Conservation (phyloP, 2,113 vertebrate species). For the Sula dactylatra region DNA sequence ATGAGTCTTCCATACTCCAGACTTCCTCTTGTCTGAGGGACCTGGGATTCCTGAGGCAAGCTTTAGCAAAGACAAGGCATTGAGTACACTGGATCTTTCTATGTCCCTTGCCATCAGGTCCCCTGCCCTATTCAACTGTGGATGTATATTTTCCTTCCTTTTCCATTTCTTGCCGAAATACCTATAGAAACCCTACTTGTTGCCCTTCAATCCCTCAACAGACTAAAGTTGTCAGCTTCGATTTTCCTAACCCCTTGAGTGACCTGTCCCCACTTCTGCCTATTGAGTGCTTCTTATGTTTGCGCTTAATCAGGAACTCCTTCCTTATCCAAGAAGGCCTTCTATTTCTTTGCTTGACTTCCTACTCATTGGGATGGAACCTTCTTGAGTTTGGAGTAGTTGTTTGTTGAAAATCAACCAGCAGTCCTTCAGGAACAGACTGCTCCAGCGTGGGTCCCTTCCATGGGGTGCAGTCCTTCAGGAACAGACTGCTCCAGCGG, state of each 20-base stretch:
- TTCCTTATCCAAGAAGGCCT: not conserved
- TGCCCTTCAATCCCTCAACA: not conserved
- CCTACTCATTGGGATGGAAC: not conserved
- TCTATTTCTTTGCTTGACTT: not conserved
- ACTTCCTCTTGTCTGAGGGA: not conserved
- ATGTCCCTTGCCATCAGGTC: not conserved
- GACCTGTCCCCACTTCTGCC: not conserved
- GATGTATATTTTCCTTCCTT: not conserved
- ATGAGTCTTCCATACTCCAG: not conserved
- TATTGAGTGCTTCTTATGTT: not conserved
- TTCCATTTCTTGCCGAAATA: not conserved
- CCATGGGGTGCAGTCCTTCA: too few species aligned
- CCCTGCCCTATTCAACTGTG: accelerated
- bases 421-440: too few species aligned
- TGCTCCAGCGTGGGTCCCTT: too few species aligned
- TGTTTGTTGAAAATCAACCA: not conserved
- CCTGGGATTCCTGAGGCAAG: not conserved
- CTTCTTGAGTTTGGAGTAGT: not conserved
- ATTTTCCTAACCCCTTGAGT: not conserved
- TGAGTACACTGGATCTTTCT: not conserved
- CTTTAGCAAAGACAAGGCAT: not conserved
- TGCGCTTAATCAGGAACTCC: not conserved
- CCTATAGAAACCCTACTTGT: not conserved
- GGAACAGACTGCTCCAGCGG: not conserved
- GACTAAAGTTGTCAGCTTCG: not conserved